phyloP scores from a whole-genome alignment of 2,888 invertebrate species.

The Lobophora halterata region DNA sequence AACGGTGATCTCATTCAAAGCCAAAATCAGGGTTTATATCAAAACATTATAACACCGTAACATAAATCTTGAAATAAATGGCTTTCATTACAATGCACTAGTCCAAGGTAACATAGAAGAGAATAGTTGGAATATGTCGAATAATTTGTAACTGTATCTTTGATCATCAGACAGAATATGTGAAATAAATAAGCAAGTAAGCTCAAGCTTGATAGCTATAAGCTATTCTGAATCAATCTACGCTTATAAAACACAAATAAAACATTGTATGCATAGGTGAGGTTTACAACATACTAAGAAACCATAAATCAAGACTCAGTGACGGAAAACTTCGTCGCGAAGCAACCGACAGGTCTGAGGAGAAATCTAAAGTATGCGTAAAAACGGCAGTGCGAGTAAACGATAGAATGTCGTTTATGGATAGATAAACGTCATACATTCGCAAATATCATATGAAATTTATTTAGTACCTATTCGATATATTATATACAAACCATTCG shows the following conservation, averaged over 20 bases:
- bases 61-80: too few species aligned
- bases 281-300: conserved; percentile 12
- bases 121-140: too few species aligned
- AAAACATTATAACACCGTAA: background rate
- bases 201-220: too few species aligned
- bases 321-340: conserved; percentile 37
- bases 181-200: too few species aligned
- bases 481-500: too few species aligned
- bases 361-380: conserved; percentile 43
- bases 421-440: conserved; percentile 8
- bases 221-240: too few species aligned
- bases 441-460: background rate
- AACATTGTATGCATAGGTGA: background rate
- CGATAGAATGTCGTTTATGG: conserved; percentile 7
- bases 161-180: too few species aligned
- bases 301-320: conserved; percentile 33
- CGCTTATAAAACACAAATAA: too few species aligned
- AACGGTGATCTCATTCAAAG: conserved; percentile 46
- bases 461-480: too few species aligned
- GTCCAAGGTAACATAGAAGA: too few species aligned
- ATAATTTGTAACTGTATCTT: too few species aligned
- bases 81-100: too few species aligned
- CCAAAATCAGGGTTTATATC: conserved; percentile 31
- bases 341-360: conserved; percentile 41
- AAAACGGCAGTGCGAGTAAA: conserved; percentile 25